These are phyloP conservation scores for Epinephelus lanceolatus DNA, from an alignment of 2,113 vertebrate species.

Conservation along the genomic window DNA sequence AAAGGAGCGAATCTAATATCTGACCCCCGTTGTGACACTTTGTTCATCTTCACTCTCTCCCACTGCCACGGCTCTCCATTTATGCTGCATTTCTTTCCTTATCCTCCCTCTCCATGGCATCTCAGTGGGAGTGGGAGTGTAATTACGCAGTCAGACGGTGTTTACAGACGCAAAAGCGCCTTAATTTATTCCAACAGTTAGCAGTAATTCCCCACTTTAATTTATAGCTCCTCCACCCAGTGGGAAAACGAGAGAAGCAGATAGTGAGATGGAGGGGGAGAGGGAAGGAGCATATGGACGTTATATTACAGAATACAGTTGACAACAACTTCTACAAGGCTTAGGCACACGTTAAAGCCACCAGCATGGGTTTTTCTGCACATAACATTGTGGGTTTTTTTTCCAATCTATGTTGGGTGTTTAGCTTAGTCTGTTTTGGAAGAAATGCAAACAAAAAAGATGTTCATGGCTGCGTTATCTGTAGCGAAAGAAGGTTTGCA, in stretches of 20 bases:
- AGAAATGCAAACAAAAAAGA: constrained; percentile 8
- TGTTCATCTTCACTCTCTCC: constrained; percentile 34
- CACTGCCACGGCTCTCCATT: constrained; percentile 44
- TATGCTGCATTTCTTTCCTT: constrained; percentile 49
- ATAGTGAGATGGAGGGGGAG: constrained; percentile 59
- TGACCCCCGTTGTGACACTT: constrained; percentile 51
- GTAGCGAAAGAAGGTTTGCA: constrained; percentile 4
- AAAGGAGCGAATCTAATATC: constrained; percentile 49
- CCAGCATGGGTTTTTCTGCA: constrained; percentile 39
- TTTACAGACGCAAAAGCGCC: constrained; percentile 87
- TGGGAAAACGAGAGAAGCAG: constrained; percentile 73
- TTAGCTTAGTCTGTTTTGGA: constrained; percentile 17
- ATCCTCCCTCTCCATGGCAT: constrained; percentile 68
- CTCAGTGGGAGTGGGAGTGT: constrained; percentile 85
- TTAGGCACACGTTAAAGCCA: constrained; percentile 24
- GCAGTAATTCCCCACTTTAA: constrained; percentile 89
- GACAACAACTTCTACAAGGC: constrained; percentile 38
- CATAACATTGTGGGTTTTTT: constrained; percentile 25
- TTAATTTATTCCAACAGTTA: constrained; percentile 89
- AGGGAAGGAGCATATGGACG: constrained; percentile 65
- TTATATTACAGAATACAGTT: constrained; percentile 53
- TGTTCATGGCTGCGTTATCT: constrained; percentile 3
- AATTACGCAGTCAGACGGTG: constrained; percentile 88
- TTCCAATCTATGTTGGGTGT: constrained; percentile 13
- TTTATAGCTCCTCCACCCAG: constrained; percentile 86